Percentiles rank a stretch among this genome's conserved stretches.
phyloP scores from a whole-genome alignment of 2,113 vertebrate species.

The Cheilinus undulatus region DNA sequence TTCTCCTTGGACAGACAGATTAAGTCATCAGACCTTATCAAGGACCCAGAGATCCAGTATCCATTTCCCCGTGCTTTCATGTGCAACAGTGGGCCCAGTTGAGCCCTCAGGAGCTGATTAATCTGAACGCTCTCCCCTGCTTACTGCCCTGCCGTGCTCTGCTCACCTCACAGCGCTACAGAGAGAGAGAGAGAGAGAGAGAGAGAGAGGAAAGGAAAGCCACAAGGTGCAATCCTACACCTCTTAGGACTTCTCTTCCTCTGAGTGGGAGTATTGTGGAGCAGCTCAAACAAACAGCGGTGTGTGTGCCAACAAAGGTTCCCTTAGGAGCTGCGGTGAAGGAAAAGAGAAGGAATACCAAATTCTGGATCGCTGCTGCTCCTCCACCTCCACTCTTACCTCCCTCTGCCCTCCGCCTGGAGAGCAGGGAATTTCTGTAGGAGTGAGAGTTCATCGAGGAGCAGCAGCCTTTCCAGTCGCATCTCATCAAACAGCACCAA shows the following conservation, averaged over 20 bases:
- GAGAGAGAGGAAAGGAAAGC: slow-evolving; percentile 24
- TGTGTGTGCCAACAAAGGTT: slow-evolving; percentile 61
- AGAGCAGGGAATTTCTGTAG: slow-evolving; percentile 16
- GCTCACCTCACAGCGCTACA: slow-evolving; percentile 19
- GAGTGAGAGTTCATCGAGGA: slow-evolving; percentile 29
- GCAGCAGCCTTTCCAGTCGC: slow-evolving; percentile 5
- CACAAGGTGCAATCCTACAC: slow-evolving; percentile 65
- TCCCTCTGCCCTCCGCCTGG: slow-evolving; percentile 17
- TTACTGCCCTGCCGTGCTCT: slow-evolving; percentile 18
- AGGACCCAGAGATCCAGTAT: slow-evolving; percentile 54
- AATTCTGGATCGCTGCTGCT: not conserved
- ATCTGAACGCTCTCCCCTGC: slow-evolving; percentile 32
- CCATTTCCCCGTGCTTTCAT: slow-evolving; percentile 65
- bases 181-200: not conserved
- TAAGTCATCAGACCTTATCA: slow-evolving; percentile 58
- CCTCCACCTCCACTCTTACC: slow-evolving; percentile 33
- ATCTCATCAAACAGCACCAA: slow-evolving; percentile 2
- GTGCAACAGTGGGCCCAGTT: slow-evolving; percentile 56
- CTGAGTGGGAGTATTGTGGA: slow-evolving; percentile 67
- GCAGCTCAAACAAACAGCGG: slow-evolving; percentile 58
- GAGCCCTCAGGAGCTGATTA: slow-evolving; percentile 58
- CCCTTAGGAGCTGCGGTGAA: slow-evolving; percentile 51
- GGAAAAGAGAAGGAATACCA: slow-evolving; percentile 27
- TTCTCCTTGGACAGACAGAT: slow-evolving; percentile 58
- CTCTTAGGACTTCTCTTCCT: slow-evolving; percentile 38